Base-by-base conservation (phyloP, 2,888 invertebrate genomes). In the Sphecodes monilicornis region DNA sequence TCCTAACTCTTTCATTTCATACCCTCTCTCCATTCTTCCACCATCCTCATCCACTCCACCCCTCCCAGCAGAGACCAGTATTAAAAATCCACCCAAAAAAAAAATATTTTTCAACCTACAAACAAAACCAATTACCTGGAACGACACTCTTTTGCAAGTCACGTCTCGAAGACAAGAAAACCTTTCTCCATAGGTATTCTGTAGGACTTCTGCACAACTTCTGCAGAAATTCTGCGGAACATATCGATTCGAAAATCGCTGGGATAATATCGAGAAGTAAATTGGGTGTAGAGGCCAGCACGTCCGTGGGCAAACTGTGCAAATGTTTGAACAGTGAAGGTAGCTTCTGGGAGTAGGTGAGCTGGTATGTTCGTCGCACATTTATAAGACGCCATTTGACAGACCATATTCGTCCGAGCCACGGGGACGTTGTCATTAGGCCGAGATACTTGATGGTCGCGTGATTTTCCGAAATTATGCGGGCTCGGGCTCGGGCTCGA, bases 391-490 rank as follows among this genome's bases (percentile, higher is more conserved):
- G 46, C 68, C 18, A 29, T 26, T 60, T 32, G 77, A 60, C 77
- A 68, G 60, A 69, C 46, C 39, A 46, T 69, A 39, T 60, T 18
- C 10, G 64, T 64, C 41, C 39, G 73, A 41, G 26, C 60, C 22
- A 46, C 69, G 29, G 39, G 57, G 36, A 26, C 50, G 64, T 71
- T 18, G 77, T 79, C 46, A 73, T 54, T 68, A 68, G 68, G 29
- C 26, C 22, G 70, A 11, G 80, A 46, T 54, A 76, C 39, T 64
- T 41, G 74, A 72, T 32, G 74, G 69, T 87, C 76, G 89, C 89
- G 89, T 87, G 89, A 89, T 89, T 87, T 82, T 86, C 71, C 69
- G 50, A 79, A 89, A 89, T 89, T 87, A 86, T 50, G 77, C 80
- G 29, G 78, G 46, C 46, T 68, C 60, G 29, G 78, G 46, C 46